These are phyloP conservation scores for Nematolebias whitei DNA, from an alignment of 2,113 vertebrate species.

Conservation along the genomic window DNA sequence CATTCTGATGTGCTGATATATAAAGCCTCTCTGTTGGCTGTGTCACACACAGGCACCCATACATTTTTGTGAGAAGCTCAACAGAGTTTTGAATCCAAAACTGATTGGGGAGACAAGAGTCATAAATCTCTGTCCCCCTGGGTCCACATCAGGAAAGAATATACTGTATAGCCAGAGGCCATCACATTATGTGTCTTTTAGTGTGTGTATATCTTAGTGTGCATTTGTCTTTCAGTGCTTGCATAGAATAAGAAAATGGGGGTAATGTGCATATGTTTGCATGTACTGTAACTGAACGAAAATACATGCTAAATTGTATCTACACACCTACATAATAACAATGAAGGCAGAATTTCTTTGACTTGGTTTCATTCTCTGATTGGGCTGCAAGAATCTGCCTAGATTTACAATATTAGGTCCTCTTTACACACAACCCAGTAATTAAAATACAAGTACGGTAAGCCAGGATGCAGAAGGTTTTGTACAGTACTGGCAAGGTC, in stretches of 20 bases:
- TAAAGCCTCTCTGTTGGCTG: slow-evolving; percentile 19
- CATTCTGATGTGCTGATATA: slow-evolving; percentile 48
- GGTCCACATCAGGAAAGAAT: slow-evolving; percentile 46
- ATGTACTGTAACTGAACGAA: slow-evolving; percentile 38
- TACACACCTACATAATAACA: slow-evolving; percentile 42
- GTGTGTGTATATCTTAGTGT: slow-evolving; percentile 21
- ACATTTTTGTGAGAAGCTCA: slow-evolving; percentile 25
- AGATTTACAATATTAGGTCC: neutral
- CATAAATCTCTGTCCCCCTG: slow-evolving; percentile 68
- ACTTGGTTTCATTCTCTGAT: slow-evolving; percentile 19
- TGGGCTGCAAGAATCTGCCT: slow-evolving; percentile 15
- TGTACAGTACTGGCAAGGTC: no score
- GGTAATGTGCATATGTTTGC: slow-evolving; percentile 10
- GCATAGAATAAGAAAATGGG: slow-evolving; percentile 4
- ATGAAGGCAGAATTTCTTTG: slow-evolving; percentile 31
- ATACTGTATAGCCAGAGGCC: slow-evolving; percentile 45
- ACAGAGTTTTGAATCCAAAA: slow-evolving; percentile 65
- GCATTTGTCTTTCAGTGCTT: neutral
- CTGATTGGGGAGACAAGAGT: slow-evolving; percentile 65
- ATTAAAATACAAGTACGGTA: no score
- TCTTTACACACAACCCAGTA: no score
- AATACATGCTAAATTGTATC: slow-evolving; percentile 42
- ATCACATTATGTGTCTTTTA: slow-evolving; percentile 46
- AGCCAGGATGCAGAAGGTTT: no score
- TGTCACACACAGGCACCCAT: slow-evolving; percentile 26